Evolutionary conservation across 53 echinoderm and acorn worm species (phyloP).

Genomic region (Holothuria leucospilota): DNA sequence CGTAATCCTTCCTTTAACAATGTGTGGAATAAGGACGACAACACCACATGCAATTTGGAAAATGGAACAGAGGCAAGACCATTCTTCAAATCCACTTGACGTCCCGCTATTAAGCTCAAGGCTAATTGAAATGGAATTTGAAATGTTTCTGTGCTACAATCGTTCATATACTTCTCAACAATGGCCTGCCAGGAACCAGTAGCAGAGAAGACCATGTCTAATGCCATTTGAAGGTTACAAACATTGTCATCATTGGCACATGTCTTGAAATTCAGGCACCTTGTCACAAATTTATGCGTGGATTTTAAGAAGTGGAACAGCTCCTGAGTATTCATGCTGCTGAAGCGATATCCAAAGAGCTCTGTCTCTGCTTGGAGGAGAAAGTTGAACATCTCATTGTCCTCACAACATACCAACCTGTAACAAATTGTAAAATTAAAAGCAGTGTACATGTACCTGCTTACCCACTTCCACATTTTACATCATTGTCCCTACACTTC

Average conservation of each 20-base stretch:
- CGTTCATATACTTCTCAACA: slow-evolving; percentile 77
- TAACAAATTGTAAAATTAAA: background rate
- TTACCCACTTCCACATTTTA: no score
- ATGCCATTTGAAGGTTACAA: slow-evolving; percentile 35
- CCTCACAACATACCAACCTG: slow-evolving; percentile 82
- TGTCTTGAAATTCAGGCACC: background rate
- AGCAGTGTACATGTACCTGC: background rate
- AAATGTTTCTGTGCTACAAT: slow-evolving; percentile 56
- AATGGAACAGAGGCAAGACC: slow-evolving; percentile 76
- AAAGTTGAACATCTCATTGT: slow-evolving; percentile 75
- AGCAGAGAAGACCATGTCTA: slow-evolving; percentile 35
- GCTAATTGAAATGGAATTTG: slow-evolving; percentile 88
- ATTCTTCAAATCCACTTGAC: slow-evolving; percentile 66
- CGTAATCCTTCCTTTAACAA: slow-evolving; percentile 68
- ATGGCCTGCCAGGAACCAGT: slow-evolving; percentile 63
- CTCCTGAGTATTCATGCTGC: slow-evolving; percentile 80
- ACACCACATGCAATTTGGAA: slow-evolving; percentile 71
- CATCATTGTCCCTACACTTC: no score
- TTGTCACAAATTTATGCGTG: slow-evolving; percentile 72
- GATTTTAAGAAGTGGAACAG: slow-evolving; percentile 73
- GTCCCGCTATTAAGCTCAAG: slow-evolving; percentile 65
- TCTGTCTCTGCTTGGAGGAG: slow-evolving; percentile 81
- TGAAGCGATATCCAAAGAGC: slow-evolving; percentile 83
- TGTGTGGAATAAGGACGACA: slow-evolving; percentile 77
- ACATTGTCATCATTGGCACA: slow-evolving; percentile 3